phyloP scores from a whole-genome alignment of 2,797 vertebrate species.

The Spondyliosoma cantharus region DNA sequence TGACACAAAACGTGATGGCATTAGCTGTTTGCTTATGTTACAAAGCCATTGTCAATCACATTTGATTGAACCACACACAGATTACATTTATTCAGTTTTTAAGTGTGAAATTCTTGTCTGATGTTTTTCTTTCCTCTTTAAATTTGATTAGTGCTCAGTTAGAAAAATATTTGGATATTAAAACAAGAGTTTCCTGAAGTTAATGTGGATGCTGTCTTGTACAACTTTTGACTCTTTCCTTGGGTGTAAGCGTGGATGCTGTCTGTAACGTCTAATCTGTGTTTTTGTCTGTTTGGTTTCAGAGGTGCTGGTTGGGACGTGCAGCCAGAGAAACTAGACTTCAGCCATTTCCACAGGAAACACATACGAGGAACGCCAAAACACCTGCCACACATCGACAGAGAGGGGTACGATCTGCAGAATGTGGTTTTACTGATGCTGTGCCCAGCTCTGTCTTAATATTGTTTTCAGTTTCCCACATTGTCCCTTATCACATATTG shows the following conservation, averaged over 20 bases:
- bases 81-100: not conserved
- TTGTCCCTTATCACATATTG: not conserved
- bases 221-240: not conserved
- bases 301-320: constrained; percentile 96
- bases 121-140: not conserved
- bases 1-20: not conserved
- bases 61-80: not conserved
- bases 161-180: too few species aligned
- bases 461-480: not conserved
- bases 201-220: not conserved
- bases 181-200: not conserved
- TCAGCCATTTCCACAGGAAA: constrained; percentile 94
- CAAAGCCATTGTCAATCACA: not conserved
- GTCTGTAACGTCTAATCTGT: constrained; percentile 10
- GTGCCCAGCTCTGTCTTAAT: not conserved
- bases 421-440: not conserved
- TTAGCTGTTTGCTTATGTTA: not conserved
- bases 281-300: constrained; percentile 24
- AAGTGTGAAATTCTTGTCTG: not conserved
- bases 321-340: constrained; percentile 97
- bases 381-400: constrained; percentile 93
- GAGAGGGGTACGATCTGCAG: constrained; percentile 89
- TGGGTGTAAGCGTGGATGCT: not conserved
- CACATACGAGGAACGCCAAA: constrained; percentile 88
- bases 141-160: not conserved